Base-by-base conservation (phyloP, 1,140 invertebrate species). In the Antheraea mylitta region DNA sequence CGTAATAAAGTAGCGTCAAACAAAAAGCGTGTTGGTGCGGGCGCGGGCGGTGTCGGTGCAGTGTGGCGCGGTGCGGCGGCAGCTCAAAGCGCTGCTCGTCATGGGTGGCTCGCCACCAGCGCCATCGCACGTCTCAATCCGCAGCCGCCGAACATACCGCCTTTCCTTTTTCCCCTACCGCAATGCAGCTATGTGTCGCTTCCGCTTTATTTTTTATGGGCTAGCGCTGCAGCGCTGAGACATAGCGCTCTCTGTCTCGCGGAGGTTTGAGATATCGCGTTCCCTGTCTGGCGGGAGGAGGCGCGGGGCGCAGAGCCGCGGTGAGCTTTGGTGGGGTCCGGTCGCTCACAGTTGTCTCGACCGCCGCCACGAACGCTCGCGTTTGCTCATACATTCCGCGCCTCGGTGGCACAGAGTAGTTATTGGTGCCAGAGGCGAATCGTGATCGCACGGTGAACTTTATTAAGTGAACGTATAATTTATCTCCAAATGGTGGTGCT, bases 401-500 rank as follows among this genome's bases (percentile, higher is more conserved):
- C 75, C 69, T 75, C 78, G 70, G 74, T 80, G 75, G 70, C 81
- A 86, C 70, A 89, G 84, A 88, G 82, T 85, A 90, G 76, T 83
- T 79, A 77, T 80, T 16, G 45, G 11, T 78, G 76, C 75, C 72
- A 82, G 81, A 87, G 69, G 77, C 81, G 78, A 76, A 78, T 80
- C 80, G 85, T 87, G 84, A 80, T 78, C 78, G 69, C 78, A 72
- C 76, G 77, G 83, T 89, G 79, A 86, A 91, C 85, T 90, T 87
- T 80, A 36, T 82, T 60, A 83, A 87, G 89, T 90, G 87, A 87
- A 87, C 81, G 85, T 89, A 80, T 86, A 90, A 87, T 83, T 89
- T 90, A 81, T 78, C 80, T 83, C 87, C 87, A 95, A 96, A 97
- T 98, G 97, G 97, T 97, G 94, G 97, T 98, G 88, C 94, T 98